Base-by-base conservation (phyloP, 2,888 invertebrate genomes). In the Noctua pronuba region DNA sequence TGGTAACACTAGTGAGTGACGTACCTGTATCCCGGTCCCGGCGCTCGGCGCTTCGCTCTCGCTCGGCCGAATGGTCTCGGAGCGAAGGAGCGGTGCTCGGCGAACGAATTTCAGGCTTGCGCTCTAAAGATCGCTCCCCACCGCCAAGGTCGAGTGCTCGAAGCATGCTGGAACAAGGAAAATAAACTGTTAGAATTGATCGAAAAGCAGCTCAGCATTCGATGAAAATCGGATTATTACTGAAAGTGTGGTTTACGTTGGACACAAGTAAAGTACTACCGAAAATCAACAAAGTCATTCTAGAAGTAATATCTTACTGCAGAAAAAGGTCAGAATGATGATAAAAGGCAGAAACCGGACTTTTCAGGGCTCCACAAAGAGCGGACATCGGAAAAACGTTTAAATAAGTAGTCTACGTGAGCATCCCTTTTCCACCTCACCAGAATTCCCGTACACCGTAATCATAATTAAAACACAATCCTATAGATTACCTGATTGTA, bases 131-230 rank as follows among this genome's bases (percentile, higher is more conserved):
- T 44, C 92, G 87, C 75, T 94, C 94, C 90, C 96, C 94, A 77
- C 93, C 93, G 77, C 94, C 94, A 67, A 95, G 97, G 93, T 99
- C 99, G 90, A 98, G 97, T 72, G 98, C 98, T 93, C 98, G 98
- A 91, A 98, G 97, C 92, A 98, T 97, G 95, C 98, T 98, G 97
- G 4, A 97, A 94, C 94, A 94, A 94, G 70, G 18, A 79, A 73
- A 83, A 79, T 24, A 10, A 68, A 18, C n/a, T 31, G 16, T 77
- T 65, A 79, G 8, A 31, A 16, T 62, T 68, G 44, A 1, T 35
- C 11, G 18, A 46, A 24, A 7, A 38, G 2, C 7, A 5, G 11
- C 60, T 60, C 4, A 46, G 65, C n/a, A 55, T 28, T 67, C 21
- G 7, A 21, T 18, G 18, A 69, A 69, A 13, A 28, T 64, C 13